phyloP scores from a whole-genome alignment of 2,888 invertebrate species.

The Epirrhoe alternata region DNA sequence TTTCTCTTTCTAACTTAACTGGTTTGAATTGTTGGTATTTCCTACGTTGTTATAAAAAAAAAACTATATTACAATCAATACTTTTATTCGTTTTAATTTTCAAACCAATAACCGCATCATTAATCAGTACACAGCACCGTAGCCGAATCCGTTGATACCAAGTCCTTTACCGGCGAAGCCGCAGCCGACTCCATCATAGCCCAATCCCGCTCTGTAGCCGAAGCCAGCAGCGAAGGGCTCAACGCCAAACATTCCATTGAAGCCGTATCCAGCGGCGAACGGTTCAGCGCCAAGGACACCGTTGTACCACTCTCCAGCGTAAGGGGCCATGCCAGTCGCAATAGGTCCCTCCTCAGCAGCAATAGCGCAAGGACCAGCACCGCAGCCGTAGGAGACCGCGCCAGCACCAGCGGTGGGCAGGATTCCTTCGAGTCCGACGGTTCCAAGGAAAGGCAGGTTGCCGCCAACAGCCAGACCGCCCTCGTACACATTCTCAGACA shows the following conservation, averaged over 20 bases:
- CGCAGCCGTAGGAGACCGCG: constrained; percentile 49
- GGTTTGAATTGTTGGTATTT: too few relatives aligned
- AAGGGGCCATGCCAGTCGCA: constrained; percentile 30
- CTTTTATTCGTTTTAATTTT: not conserved
- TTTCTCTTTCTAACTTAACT: too few relatives aligned
- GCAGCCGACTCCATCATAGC: constrained; percentile 36
- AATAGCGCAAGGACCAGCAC: constrained; percentile 43
- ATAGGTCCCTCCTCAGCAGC: constrained; percentile 39
- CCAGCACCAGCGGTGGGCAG: constrained; percentile 51
- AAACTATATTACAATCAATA: not conserved
- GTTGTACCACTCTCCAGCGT: not conserved
- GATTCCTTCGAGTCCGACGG: constrained; percentile 53
- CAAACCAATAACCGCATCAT: constrained; percentile 5
- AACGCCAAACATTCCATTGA: not conserved
- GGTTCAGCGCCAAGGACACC: not conserved
- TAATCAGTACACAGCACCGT: constrained; percentile 3
- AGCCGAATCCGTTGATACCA: not conserved
- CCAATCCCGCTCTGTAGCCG: constrained; percentile 4
- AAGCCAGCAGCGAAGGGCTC: constrained; percentile 33
- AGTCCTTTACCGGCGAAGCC: constrained; percentile 21
- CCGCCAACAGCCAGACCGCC: constrained; percentile 53
- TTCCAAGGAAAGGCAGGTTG: constrained; percentile 56
- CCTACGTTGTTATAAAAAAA: not conserved
- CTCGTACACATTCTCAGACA: constrained; percentile 57
- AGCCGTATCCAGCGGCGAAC: constrained; percentile 33